Evolutionary conservation across 2,888 invertebrate species (phyloP).

Genomic region (Muscina levida): DNA sequence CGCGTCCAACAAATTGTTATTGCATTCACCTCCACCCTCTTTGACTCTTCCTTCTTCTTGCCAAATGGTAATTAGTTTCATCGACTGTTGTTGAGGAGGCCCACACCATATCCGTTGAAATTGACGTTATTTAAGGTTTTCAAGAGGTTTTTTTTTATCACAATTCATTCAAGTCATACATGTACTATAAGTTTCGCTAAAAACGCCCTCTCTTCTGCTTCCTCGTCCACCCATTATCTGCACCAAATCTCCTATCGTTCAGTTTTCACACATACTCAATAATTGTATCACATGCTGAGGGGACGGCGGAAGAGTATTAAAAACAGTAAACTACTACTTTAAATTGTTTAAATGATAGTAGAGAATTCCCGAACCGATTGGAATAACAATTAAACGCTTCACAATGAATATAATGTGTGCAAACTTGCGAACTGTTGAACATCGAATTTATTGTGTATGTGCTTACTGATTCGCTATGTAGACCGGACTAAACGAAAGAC

Average conservation of each 20-base stretch:
- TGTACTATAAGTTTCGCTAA: conserved; percentile 10
- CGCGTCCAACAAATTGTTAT: background rate
- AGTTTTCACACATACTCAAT: conserved; percentile 25
- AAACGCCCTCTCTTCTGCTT: conserved; percentile 5
- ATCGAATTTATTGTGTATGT: conserved; percentile 31
- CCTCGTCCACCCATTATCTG: conserved; percentile 3
- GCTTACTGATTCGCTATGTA: background rate
- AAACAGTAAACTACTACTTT: conserved; percentile 8
- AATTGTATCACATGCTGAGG: background rate
- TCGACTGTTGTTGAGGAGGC: no score
- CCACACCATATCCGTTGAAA: background rate
- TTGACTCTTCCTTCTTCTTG: background rate
- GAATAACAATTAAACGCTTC: background rate
- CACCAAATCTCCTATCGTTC: conserved; percentile 20
- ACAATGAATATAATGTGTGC: conserved; percentile 11
- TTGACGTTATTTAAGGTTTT: conserved; percentile 48
- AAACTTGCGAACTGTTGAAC: conserved; percentile 28
- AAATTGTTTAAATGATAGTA: conserved; percentile 33
- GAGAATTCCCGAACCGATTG: conserved; percentile 35
- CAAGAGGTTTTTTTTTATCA: conserved; percentile 42
- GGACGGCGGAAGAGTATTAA: conserved; percentile 7
- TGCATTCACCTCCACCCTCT: background rate
- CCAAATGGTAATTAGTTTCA: background rate
- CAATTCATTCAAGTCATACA: conserved; percentile 27
- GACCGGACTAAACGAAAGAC: conserved; percentile 16